phyloP scores from a whole-genome alignment of 2,888 invertebrate genomes.

The Nysson spinosus region DNA sequence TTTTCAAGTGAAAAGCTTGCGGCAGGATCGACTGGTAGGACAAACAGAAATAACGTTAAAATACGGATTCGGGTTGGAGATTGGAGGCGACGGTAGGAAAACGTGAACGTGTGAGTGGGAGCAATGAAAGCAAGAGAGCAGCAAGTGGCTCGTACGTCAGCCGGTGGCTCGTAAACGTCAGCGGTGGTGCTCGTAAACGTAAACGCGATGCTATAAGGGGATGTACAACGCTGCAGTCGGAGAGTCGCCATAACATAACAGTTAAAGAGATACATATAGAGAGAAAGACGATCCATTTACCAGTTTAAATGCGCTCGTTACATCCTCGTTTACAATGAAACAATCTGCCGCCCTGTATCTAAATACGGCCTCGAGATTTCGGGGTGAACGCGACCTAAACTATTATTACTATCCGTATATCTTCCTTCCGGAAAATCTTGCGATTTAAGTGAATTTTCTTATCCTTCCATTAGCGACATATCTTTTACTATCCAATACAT shows the following conservation, averaged over 20 bases:
- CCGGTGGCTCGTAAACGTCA: constrained; percentile 78
- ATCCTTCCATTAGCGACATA: too few relatives aligned
- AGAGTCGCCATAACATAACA: constrained; percentile 73
- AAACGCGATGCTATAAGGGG: constrained; percentile 78
- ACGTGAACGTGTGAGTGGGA: constrained; percentile 69
- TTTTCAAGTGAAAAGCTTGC: too few relatives aligned
- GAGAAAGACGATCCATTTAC: constrained; percentile 62
- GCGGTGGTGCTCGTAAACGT: constrained; percentile 76
- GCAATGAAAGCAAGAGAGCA: constrained; percentile 75
- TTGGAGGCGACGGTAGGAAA: constrained; percentile 57
- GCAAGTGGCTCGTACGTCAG: constrained; percentile 78
- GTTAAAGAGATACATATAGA: constrained; percentile 68
- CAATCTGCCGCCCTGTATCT: constrained; percentile 43
- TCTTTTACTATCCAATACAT: too few relatives aligned
- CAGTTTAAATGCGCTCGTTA: constrained; percentile 59
- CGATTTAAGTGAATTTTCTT: too few relatives aligned
- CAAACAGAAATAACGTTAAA: constrained; percentile 29
- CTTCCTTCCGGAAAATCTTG: too few relatives aligned
- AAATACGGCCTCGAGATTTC: background rate
- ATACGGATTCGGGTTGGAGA: constrained; percentile 26
- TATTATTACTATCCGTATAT: too few relatives aligned
- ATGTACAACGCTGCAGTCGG: constrained; percentile 67
- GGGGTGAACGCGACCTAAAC: too few relatives aligned
- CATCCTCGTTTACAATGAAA: constrained; percentile 54
- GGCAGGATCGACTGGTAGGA: too few relatives aligned